phyloP scores from a whole-genome alignment of 2,888 invertebrate genomes.

The Oligia strigilis region DNA sequence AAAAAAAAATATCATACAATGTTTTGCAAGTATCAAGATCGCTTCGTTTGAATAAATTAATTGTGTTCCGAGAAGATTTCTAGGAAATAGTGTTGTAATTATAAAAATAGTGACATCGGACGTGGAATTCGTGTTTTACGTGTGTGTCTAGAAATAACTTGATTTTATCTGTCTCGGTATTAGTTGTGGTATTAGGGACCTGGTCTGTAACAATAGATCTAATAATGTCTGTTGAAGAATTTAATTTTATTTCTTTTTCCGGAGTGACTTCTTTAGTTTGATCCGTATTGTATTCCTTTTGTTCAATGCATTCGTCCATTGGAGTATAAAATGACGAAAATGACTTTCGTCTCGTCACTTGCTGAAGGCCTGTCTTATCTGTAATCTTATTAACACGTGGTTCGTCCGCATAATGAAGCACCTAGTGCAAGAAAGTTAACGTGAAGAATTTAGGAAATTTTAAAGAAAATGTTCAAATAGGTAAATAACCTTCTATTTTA shows the following conservation, averaged over 20 bases:
- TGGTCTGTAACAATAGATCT: constrained; percentile 39
- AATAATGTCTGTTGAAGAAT: constrained; percentile 37
- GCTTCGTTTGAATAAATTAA: constrained; percentile 64
- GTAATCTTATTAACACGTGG: constrained; percentile 2
- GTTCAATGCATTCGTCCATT: constrained; percentile 27
- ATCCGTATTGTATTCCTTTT: background rate
- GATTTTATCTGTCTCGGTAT: constrained; percentile 58
- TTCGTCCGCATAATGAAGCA: background rate
- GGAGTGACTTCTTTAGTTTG: constrained; percentile 26
- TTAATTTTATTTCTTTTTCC: constrained; percentile 48
- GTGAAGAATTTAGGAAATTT: background rate
- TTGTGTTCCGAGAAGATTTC: constrained; percentile 65
- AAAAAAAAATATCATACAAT: constrained; percentile 68
- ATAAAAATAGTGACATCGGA: constrained; percentile 66
- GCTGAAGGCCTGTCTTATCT: background rate
- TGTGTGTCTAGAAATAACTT: constrained; percentile 60
- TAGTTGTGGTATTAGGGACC: constrained; percentile 13
- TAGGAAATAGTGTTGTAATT: constrained; percentile 72
- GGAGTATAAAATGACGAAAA: constrained; percentile 12
- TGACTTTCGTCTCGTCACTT: background rate
- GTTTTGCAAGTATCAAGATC: constrained; percentile 66
- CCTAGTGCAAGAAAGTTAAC: background rate
- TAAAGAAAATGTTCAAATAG: background rate
- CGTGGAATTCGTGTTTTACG: constrained; percentile 62
- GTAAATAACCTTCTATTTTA: background rate